Base-by-base conservation (phyloP, 2,113 vertebrate species). In the Vidua macroura region DNA sequence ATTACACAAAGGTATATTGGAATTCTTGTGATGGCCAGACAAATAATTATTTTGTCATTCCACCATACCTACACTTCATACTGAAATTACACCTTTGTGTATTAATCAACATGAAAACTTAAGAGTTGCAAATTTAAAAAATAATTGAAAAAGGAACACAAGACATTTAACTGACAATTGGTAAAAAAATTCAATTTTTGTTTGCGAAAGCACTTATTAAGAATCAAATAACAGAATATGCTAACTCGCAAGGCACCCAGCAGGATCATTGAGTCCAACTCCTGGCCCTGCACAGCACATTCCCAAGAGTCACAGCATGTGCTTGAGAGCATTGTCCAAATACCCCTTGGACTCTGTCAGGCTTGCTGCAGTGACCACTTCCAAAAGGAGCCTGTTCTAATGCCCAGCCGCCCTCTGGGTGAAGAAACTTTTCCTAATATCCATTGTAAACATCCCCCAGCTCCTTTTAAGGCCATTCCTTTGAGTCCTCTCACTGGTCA, bases 241-340 rank as follows among this genome's bases (percentile, higher is more conserved):
- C 13, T 31, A 16, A 51, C 27, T 31, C 68, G 17, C 4, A 44
- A 59, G 6, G 11, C 9, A 27, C 6, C 11, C 13, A 76, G 20
- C 2, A 67, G 52, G 21, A 25, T 17, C 37, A 43, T 9, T 0
- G 0, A 51, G 16, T 43, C 21, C 16, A 27, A 0, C 8, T 21
- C 10, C 44, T 35, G 25, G 25, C 20, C 24, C 30, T 20, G 13
- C 20, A 35, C 24, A 67, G 2, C 2, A 25, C 8, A 30, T 4
- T 16, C 30, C 2, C 52, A 43, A 12, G 30, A 49, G 5, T 11
- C 31, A 30, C 23, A 49, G 0, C 4, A 9, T 21, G 20, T 31
- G 8, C 21, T 13, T 67, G 5, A 41, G 11, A 41, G 5, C 7
- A 21, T 49, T 30, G 8, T 2, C 24, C 35, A 49, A 35, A 24